Evolutionary conservation across 1,140 invertebrate species (phyloP).

Genomic region (Cydia fagiglandana): DNA sequence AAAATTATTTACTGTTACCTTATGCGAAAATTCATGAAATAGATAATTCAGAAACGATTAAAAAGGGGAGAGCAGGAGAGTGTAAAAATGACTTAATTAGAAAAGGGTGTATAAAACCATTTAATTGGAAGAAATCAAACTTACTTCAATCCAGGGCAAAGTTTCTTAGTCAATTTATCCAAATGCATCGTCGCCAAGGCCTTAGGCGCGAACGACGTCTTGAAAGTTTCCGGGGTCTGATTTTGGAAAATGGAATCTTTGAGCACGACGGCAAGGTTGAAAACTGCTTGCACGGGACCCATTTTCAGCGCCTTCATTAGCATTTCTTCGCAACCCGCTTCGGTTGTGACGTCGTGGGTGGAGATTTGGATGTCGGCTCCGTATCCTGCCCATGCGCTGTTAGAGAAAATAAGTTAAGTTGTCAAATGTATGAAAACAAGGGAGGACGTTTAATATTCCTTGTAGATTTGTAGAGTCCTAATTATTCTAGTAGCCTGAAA

Average conservation of each 20-base stretch:
- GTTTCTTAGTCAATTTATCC: constrained; percentile 80
- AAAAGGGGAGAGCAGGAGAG: too few relatives aligned
- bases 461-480: too few relatives aligned
- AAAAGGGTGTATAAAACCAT: too few relatives aligned
- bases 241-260: constrained; percentile 83
- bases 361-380: constrained; percentile 83
- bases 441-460: too few relatives aligned
- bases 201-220: constrained; percentile 81
- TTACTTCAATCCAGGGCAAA: constrained; percentile 80
- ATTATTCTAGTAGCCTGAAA: too few relatives aligned
- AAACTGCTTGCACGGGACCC: constrained; percentile 87
- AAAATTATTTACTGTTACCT: too few relatives aligned
- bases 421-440: too few relatives aligned
- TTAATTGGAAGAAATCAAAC: constrained; percentile 42
- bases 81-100: neutral
- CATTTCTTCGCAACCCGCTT: constrained; percentile 81
- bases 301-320: constrained; percentile 81
- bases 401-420: constrained; percentile 8
- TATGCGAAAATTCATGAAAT: too few relatives aligned
- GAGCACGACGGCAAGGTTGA: constrained; percentile 89
- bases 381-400: constrained; percentile 82
- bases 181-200: constrained; percentile 81
- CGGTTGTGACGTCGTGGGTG: constrained; percentile 82
- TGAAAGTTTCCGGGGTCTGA: constrained; percentile 81
- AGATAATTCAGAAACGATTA: too few relatives aligned